Evolutionary conservation across 1,140 invertebrate species (phyloP).

Genomic region (Trichonephila clavipes): DNA sequence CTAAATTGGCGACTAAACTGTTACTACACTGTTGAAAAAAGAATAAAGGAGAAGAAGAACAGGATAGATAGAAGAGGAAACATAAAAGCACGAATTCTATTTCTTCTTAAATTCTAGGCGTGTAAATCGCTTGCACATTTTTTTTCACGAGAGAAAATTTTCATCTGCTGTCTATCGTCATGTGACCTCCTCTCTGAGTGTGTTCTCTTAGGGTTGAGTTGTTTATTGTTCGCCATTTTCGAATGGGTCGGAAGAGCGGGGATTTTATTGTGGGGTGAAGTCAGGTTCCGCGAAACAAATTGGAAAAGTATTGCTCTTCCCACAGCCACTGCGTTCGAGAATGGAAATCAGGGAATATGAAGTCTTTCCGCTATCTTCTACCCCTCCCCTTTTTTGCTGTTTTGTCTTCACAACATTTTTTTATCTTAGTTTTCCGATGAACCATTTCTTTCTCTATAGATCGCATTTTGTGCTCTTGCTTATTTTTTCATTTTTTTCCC

Average conservation of each 20-base stretch:
- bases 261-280: neutral
- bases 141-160: neutral
- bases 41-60: neutral
- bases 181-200: neutral
- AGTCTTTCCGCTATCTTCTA: no score
- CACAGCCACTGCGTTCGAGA: neutral
- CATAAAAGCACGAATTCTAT: conserved; percentile 18
- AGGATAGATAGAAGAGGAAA: neutral
- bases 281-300: neutral
- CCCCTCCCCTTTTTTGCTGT: no score
- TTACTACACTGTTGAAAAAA: neutral
- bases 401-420: no score
- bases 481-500: no score
- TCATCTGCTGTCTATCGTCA: neutral
- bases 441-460: no score
- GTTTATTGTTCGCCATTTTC: conserved; percentile 7
- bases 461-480: no score
- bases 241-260: neutral
- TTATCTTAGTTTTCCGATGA: no score
- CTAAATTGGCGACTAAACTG: neutral
- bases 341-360: neutral
- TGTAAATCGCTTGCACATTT: conserved; percentile 11
- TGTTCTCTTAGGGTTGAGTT: neutral
- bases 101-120: neutral
- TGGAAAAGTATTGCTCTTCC: neutral